These are phyloP conservation scores for Drosophila fuyamai DNA, from an alignment of 1,140 invertebrate species.

Conservation along the genomic window DNA sequence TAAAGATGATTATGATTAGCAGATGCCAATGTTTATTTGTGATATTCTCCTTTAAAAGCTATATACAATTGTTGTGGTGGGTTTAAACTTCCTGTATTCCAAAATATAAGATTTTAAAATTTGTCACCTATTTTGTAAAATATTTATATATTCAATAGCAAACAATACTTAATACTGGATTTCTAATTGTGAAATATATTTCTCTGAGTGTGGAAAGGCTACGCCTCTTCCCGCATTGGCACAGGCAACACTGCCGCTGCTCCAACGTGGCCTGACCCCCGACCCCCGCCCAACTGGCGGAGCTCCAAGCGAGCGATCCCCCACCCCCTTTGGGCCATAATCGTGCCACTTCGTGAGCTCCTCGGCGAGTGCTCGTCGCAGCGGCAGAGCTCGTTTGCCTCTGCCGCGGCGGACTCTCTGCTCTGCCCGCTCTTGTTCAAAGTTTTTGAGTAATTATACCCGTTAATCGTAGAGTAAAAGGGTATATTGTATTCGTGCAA, in stretches of 20 bases:
- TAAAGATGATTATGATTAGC: too few species aligned
- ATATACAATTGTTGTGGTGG: too few species aligned
- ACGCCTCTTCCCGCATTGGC: constrained; percentile 18
- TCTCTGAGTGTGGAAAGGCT: neutral
- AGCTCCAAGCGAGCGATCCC: constrained; percentile 65
- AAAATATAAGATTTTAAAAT: too few species aligned
- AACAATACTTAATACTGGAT: too few species aligned
- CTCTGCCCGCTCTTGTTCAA: neutral
- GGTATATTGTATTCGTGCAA: too few species aligned
- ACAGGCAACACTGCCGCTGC: constrained; percentile 2
- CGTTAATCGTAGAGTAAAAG: too few species aligned
- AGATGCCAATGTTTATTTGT: too few species aligned
- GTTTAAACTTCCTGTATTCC: too few species aligned
- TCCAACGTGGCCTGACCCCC: constrained; percentile 5
- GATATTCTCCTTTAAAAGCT: too few species aligned
- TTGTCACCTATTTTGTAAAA: too few species aligned
- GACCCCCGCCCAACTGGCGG: constrained; percentile 59
- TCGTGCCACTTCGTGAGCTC: constrained; percentile 40
- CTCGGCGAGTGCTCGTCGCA: constrained; percentile 28
- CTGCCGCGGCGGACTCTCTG: constrained; percentile 1
- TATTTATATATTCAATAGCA: too few species aligned
- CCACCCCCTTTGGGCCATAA: constrained; percentile 2
- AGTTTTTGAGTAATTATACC: constrained; percentile 6
- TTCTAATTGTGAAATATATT: neutral
- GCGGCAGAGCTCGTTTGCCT: constrained; percentile 32